Percentiles rank a stretch among this genome's conserved stretches.
Evolutionary conservation across 2,888 invertebrate genomes (phyloP).

Genomic region (Prostheceraeus crozeri): DNA sequence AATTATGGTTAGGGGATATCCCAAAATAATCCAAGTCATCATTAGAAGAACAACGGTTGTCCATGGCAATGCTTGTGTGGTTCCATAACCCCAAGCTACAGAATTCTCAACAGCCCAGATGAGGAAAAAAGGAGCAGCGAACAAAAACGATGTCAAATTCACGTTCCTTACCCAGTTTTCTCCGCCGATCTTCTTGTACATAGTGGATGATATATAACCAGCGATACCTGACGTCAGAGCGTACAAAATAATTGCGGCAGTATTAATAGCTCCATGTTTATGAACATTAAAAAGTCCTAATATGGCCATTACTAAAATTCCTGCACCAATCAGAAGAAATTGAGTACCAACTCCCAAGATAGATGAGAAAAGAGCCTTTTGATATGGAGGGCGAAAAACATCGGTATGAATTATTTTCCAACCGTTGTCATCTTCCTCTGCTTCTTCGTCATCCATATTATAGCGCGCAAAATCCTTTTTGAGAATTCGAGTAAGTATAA

Average conservation of each 20-base stretch:
- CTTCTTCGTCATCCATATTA: slow-evolving; percentile 56
- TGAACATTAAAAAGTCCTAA: too few species aligned
- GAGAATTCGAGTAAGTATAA: slow-evolving; percentile 59
- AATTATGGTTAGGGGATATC: slow-evolving; percentile 60
- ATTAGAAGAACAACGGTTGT: slow-evolving; percentile 58
- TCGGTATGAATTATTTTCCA: slow-evolving; percentile 61
- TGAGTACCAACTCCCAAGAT: slow-evolving; percentile 59
- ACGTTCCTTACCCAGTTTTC: too few species aligned
- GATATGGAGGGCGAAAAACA: slow-evolving; percentile 58
- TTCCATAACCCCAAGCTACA: too few species aligned
- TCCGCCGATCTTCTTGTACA: too few species aligned
- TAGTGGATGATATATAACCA: too few species aligned
- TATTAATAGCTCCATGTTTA: too few species aligned
- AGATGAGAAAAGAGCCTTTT: slow-evolving; percentile 59
- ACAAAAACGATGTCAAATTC: too few species aligned
- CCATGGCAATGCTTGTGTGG: too few species aligned
- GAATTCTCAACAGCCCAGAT: too few species aligned
- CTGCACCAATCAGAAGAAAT: slow-evolving; percentile 58
- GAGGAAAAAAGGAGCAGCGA: too few species aligned
- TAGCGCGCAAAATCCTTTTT: slow-evolving; percentile 59
- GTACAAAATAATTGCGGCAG: too few species aligned
- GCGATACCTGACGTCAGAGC: too few species aligned
- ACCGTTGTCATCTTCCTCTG: slow-evolving; percentile 59
- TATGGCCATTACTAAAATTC: slow-evolving; percentile 59
- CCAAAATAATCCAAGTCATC: slow-evolving; percentile 58